phyloP scores from a whole-genome alignment of 1,140 invertebrate species.

The Belonocnema kinseyi region DNA sequence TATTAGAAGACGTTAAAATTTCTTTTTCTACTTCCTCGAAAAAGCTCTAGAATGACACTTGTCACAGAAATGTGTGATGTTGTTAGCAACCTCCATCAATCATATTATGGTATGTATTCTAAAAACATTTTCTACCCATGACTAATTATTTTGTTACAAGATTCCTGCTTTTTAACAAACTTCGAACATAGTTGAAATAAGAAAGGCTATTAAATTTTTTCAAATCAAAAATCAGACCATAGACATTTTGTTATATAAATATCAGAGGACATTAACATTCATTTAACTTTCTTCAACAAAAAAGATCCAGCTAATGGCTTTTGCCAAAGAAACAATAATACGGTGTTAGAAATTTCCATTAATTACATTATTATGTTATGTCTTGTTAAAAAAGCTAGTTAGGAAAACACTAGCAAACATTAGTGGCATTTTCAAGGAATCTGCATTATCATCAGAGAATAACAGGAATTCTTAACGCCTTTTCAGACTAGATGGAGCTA shows the following conservation, averaged over 20 bases:
- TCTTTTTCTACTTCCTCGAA: not conserved
- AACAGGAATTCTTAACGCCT: no score
- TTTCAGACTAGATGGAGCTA: no score
- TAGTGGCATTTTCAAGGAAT: no score
- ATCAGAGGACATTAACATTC: slow-evolving; percentile 2
- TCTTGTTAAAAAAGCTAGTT: not conserved
- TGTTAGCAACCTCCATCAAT: slow-evolving; percentile 67
- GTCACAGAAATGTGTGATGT: slow-evolving; percentile 60
- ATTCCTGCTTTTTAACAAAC: no score
- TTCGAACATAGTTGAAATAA: no score
- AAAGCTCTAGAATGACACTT: not conserved
- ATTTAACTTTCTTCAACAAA: not conserved
- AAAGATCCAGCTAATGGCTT: not conserved
- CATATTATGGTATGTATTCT: not conserved
- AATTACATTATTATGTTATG: not conserved
- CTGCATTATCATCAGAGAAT: no score
- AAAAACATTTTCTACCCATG: no score
- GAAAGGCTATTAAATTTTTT: no score
- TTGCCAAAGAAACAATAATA: slow-evolving; percentile 57
- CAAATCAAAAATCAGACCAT: no score
- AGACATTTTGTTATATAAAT: no score
- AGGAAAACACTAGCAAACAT: slow-evolving; percentile 45
- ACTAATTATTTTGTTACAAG: no score
- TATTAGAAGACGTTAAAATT: not conserved
- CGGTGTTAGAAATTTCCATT: slow-evolving; percentile 69